These are phyloP conservation scores for Hiodon tergisus DNA, from an alignment of 2,113 vertebrate genomes.

Conservation along the genomic window DNA sequence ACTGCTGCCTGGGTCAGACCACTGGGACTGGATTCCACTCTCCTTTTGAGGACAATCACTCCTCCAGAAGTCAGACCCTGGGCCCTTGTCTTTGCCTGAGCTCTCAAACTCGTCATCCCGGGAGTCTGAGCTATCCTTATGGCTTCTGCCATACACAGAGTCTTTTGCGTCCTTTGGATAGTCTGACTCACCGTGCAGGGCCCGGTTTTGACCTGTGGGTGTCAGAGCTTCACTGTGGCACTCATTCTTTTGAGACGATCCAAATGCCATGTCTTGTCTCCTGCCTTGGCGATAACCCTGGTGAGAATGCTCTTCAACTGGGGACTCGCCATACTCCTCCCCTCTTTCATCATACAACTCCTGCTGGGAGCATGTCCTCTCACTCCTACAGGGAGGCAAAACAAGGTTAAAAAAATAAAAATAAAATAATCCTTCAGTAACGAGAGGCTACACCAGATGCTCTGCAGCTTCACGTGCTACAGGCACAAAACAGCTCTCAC, in stretches of 20 bases:
- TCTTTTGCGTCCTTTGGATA: constrained; percentile 68
- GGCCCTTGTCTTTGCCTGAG: constrained; percentile 60
- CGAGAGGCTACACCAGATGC: no score
- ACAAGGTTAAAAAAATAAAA: background rate
- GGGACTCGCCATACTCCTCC: constrained; percentile 60
- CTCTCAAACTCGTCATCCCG: constrained; percentile 50
- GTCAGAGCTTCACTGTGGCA: constrained; percentile 62
- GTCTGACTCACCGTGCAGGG: constrained; percentile 60
- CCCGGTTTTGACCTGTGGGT: constrained; percentile 55
- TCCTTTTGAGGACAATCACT: constrained; percentile 68
- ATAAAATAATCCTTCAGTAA: background rate
- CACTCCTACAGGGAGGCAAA: constrained; percentile 59
- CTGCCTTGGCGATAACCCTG: constrained; percentile 62
- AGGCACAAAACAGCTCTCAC: constrained; percentile 50
- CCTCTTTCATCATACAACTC: constrained; percentile 79
- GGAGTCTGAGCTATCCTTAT: constrained; percentile 61
- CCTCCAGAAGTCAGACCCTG: constrained; percentile 70
- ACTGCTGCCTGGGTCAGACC: constrained; percentile 48
- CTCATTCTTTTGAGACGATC: constrained; percentile 61
- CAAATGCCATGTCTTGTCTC: constrained; percentile 60
- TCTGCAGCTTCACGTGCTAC: no score
- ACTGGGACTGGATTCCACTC: constrained; percentile 57
- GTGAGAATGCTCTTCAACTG: constrained; percentile 48
- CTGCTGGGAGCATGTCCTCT: constrained; percentile 66
- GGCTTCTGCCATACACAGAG: constrained; percentile 55